phyloP scores from a whole-genome alignment of 30 jellyfish, hydroid and myxozoan genomes.

The Rhopilema esculentum region DNA sequence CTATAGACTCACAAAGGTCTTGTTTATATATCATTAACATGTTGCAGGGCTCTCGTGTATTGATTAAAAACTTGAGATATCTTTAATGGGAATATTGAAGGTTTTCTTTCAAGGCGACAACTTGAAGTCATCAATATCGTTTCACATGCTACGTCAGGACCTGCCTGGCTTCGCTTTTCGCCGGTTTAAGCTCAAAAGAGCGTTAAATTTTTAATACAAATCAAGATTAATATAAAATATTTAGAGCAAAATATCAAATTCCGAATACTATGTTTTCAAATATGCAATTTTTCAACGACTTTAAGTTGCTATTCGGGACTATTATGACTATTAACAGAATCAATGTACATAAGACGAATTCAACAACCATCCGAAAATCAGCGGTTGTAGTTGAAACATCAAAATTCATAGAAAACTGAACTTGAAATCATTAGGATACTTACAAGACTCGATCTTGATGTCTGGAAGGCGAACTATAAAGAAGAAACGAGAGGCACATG shows the following conservation, averaged over 20 bases:
- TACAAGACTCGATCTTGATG: slow-evolving; percentile 66
- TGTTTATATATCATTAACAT: slow-evolving; percentile 66
- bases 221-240: slow-evolving; percentile 60
- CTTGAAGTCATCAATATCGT: not conserved
- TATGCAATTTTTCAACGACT: not conserved
- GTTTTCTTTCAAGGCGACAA: not conserved
- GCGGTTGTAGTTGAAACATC: not conserved
- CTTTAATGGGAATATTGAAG: not conserved
- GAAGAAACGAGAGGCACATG: slow-evolving; percentile 52
- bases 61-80: not conserved
- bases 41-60: slow-evolving; percentile 60
- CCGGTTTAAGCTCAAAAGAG: slow-evolving; percentile 15
- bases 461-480: slow-evolving; percentile 63
- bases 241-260: slow-evolving; percentile 38
- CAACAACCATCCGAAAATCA: not conserved
- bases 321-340: not conserved
- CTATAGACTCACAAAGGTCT: slow-evolving; percentile 71
- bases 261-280: not conserved
- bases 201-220: slow-evolving; percentile 56
- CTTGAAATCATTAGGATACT: slow-evolving; percentile 2
- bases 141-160: slow-evolving; percentile 8
- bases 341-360: not conserved
- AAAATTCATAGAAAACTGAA: not conserved
- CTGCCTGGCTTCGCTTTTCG: slow-evolving; percentile 55
- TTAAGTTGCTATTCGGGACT: not conserved